phyloP scores from a whole-genome alignment of 1,140 invertebrate species.

The Leptinotarsa undecemlineata region DNA sequence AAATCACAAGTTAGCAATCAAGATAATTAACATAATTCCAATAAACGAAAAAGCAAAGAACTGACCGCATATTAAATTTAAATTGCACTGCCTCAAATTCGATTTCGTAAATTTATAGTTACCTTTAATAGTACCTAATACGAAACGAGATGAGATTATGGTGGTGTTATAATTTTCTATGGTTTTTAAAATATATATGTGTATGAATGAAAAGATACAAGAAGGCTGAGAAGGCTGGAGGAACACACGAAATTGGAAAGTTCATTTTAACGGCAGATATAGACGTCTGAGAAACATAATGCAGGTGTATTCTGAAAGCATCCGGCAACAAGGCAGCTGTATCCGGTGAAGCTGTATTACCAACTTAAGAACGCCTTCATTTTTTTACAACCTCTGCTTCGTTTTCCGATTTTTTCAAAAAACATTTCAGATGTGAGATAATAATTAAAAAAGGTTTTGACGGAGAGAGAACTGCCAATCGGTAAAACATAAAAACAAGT shows the following conservation, averaged over 20 bases:
- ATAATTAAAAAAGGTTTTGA: background rate
- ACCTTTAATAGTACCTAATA: constrained; percentile 19
- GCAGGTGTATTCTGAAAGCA: constrained; percentile 50
- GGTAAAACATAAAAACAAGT: too few relatives aligned
- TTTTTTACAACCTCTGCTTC: constrained; percentile 38
- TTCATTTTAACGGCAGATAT: constrained; percentile 43
- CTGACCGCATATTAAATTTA: constrained; percentile 17
- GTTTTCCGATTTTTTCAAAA: constrained; percentile 27
- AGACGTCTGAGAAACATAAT: constrained; percentile 53
- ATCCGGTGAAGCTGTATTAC: constrained; percentile 49
- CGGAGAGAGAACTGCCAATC: too few relatives aligned
- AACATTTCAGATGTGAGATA: background rate
- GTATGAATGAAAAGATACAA: constrained; percentile 23
- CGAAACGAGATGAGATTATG: constrained; percentile 21
- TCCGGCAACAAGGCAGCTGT: constrained; percentile 53
- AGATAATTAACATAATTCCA: constrained; percentile 10
- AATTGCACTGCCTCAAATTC: constrained; percentile 14
- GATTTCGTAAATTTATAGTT: constrained; percentile 14
- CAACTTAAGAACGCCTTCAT: constrained; percentile 50
- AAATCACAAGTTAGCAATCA: background rate
- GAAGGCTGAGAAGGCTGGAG: constrained; percentile 33
- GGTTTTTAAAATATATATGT: constrained; percentile 32
- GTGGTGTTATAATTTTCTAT: constrained; percentile 40
- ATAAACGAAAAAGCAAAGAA: background rate
- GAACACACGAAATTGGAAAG: constrained; percentile 38